phyloP scores from a whole-genome alignment of 2,113 vertebrate genomes.

The Xenus cinereus region DNA sequence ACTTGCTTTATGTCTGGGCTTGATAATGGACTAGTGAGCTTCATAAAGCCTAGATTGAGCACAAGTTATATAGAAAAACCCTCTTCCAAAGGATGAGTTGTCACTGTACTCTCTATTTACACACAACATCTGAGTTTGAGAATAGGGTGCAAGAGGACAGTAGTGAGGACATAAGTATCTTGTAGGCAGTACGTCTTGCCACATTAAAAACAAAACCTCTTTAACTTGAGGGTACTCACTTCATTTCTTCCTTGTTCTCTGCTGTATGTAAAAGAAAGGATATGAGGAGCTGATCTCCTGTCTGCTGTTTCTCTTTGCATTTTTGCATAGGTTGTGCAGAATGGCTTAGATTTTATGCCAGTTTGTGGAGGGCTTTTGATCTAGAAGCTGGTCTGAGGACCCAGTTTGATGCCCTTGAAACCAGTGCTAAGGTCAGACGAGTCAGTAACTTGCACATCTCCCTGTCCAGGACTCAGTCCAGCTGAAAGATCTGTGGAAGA shows the following conservation, averaged over 20 bases:
- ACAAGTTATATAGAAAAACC: background rate
- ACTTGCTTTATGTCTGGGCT: background rate
- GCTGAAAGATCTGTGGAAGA: slow-evolving; percentile 97
- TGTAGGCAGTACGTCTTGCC: background rate
- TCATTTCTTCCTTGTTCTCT: background rate
- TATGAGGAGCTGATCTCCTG: background rate
- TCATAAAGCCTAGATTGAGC: background rate
- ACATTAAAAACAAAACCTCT: background rate
- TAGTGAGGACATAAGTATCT: background rate
- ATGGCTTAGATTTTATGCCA: background rate
- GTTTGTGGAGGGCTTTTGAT: background rate
- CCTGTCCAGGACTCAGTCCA: slow-evolving; percentile 90
- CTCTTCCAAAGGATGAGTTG: background rate
- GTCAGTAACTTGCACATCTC: background rate
- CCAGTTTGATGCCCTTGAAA: background rate
- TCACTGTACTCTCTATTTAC: background rate
- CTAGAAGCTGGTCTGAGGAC: background rate
- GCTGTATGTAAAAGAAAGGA: background rate
- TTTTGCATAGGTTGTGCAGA: background rate
- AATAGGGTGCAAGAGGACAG: background rate
- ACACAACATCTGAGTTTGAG: background rate
- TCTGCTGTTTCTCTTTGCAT: background rate
- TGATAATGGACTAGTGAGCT: background rate
- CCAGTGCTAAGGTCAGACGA: background rate
- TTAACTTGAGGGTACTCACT: background rate